Evolutionary conservation across 2,888 invertebrate species (phyloP).

Genomic region (Xanthorhoe spadicearia): DNA sequence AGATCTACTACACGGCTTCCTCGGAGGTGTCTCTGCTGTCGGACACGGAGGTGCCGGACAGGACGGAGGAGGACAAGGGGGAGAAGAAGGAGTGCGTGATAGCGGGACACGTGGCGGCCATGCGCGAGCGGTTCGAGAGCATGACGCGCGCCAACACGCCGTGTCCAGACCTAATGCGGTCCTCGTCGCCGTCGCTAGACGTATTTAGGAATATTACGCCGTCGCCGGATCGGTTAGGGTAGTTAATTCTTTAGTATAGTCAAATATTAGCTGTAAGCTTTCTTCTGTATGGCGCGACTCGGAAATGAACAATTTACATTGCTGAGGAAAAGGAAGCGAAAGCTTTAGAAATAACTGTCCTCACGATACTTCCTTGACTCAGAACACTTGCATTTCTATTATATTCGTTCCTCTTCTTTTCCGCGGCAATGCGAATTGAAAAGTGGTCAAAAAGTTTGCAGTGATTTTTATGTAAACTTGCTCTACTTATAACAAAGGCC

Average conservation of each 20-base stretch:
- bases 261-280: constrained; percentile 10
- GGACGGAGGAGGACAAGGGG: constrained; percentile 48
- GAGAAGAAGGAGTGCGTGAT: constrained; percentile 66
- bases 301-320: background rate
- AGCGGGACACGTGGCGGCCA: constrained; percentile 81
- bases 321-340: background rate
- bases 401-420: background rate
- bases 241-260: constrained; percentile 19
- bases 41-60: constrained; percentile 59
- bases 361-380: background rate
- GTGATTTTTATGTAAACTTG: background rate
- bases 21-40: constrained; percentile 73
- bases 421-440: background rate
- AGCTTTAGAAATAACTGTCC: background rate
- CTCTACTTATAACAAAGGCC: background rate
- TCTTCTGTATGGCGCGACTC: background rate
- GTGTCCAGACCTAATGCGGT: constrained; percentile 65
- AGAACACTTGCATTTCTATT: too few relatives aligned
- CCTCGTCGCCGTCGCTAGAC: constrained; percentile 56
- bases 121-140: constrained; percentile 80
- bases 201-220: constrained; percentile 67
- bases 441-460: background rate
- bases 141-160: constrained; percentile 79
- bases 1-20: constrained; percentile 77
- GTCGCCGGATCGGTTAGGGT: constrained; percentile 68